A percentile compares a stretch with the other conserved stretches of the same genome.
phyloP scores from a whole-genome alignment of 2,888 invertebrate species.

The Eupeodes luniger region DNA sequence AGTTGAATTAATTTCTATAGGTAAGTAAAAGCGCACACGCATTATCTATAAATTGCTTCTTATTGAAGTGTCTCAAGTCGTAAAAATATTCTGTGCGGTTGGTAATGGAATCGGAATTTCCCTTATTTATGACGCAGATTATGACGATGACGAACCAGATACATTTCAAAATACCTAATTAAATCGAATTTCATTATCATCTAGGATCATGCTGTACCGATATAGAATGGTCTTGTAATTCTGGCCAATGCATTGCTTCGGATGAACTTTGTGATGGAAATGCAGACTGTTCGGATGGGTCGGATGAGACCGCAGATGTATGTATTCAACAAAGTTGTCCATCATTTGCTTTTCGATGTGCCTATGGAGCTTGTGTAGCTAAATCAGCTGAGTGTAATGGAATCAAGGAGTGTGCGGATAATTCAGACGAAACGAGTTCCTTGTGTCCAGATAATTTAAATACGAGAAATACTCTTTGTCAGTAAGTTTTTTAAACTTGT shows the following conservation, averaged over 20 bases:
- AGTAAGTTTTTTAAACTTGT: constrained; percentile 55
- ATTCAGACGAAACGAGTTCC: constrained; percentile 75
- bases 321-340: constrained; percentile 84
- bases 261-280: constrained; percentile 80
- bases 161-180: not conserved
- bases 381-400: constrained; percentile 75
- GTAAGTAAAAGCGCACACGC: constrained; percentile 1
- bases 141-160: too few relatives aligned
- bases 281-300: constrained; percentile 80
- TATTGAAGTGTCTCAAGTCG: not conserved
- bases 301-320: constrained; percentile 80
- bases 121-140: not conserved
- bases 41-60: not conserved
- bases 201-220: constrained; percentile 71
- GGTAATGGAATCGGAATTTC: constrained; percentile 14
- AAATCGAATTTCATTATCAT: not conserved
- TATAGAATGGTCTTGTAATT: constrained; percentile 79
- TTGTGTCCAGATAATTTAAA: constrained; percentile 20
- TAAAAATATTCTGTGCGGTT: not conserved
- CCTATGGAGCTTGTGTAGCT: constrained; percentile 80
- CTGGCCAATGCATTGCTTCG: constrained; percentile 80
- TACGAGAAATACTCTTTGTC: constrained; percentile 55
- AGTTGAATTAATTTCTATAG: constrained; percentile 15
- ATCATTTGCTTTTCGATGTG: constrained; percentile 83
- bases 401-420: constrained; percentile 77